Base-by-base conservation (phyloP, 2,113 vertebrate genomes). In the Indri indri region DNA sequence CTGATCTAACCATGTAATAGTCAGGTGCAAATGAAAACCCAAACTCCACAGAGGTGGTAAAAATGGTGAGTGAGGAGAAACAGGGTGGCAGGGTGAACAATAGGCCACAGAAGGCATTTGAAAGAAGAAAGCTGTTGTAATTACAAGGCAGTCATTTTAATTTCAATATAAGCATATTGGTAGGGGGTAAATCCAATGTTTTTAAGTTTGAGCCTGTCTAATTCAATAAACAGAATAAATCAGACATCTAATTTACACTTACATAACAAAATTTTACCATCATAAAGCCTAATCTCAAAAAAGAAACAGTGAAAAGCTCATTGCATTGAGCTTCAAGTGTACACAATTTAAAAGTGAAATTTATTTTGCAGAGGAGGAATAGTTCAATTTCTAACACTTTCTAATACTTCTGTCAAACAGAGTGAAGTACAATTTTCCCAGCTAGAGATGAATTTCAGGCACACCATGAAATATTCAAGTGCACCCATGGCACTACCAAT, bases 221-320 rank as follows among this genome's bases (percentile, higher is more conserved):
- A 88, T 73, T 96, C 50, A 76, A 68, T 70, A 84, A 95, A 71
- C 16, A 94, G 82, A 89, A 93, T 91, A 89, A 89, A 50, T 45
- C 40, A 89, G 40, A 87, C 23, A 73, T 47, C n/a, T 68, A 32
- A 83, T 93, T 96, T 89, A 91, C 1, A 77, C n/a, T 74, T 63
- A 87, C 14, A 18, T 52, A 54, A 81, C 27, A 82, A 90, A 87
- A 70, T 82, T 47, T 80, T 50, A 89, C 50, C 65, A 25, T 54
- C 74, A 79, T 59, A 61, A 79, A 80, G 52, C 10, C 45, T 88
- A 83, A 66, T 65, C 34, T 71, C 81, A 86, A 76, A 82, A 50
- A 94, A 50, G 22, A 88, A 95, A n/a, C n/a, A 52, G 27, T 82
- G 22, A 95, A 84, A 81, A 86, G 42, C 74, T 81, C n/a, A 47